Evolutionary conservation across 2,888 invertebrate species (phyloP).

Genomic region (Thera britannica): DNA sequence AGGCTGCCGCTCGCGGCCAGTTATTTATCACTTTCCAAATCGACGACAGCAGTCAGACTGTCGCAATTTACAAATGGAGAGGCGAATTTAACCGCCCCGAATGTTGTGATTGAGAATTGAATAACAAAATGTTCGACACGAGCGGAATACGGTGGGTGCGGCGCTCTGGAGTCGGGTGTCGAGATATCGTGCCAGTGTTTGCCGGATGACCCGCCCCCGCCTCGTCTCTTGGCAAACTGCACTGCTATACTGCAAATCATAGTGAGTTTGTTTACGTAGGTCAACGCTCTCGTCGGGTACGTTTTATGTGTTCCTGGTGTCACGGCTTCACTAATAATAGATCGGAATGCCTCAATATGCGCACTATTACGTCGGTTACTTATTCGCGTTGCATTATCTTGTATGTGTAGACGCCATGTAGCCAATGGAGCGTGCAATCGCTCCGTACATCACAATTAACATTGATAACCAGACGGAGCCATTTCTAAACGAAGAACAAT

Average conservation of each 20-base stretch:
- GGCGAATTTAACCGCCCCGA: slow-evolving; percentile 49
- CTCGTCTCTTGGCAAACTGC: slow-evolving; percentile 80
- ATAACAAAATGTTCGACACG: slow-evolving; percentile 51
- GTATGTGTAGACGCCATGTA: slow-evolving; percentile 52
- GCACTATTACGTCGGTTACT: slow-evolving; percentile 67
- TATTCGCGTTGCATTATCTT: slow-evolving; percentile 62
- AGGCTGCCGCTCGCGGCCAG: slow-evolving; percentile 57
- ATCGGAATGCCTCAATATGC: slow-evolving; percentile 79
- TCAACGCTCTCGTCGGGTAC: slow-evolving; percentile 76
- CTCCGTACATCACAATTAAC: slow-evolving; percentile 56
- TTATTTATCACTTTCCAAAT: slow-evolving; percentile 71
- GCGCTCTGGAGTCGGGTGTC: slow-evolving; percentile 61
- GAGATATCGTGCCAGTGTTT: slow-evolving; percentile 69
- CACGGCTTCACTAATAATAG: slow-evolving; percentile 82
- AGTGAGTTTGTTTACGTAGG: slow-evolving; percentile 80
- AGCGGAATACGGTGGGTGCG: slow-evolving; percentile 53
- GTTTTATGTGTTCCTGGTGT: slow-evolving; percentile 83
- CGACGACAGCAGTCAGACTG: slow-evolving; percentile 61
- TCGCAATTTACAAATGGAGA: slow-evolving; percentile 64
- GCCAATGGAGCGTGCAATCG: slow-evolving; percentile 55
- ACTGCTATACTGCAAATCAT: slow-evolving; percentile 81
- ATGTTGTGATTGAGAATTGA: slow-evolving; percentile 55
- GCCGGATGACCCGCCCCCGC: slow-evolving; percentile 73
- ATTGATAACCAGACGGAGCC: slow-evolving; percentile 54
- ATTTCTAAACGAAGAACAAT: slow-evolving; percentile 60